Percentiles rank a stretch among this genome's conserved stretches.
Conservation (phyloP, 2,888 invertebrate species). For the Ernsta delagoae region DNA sequence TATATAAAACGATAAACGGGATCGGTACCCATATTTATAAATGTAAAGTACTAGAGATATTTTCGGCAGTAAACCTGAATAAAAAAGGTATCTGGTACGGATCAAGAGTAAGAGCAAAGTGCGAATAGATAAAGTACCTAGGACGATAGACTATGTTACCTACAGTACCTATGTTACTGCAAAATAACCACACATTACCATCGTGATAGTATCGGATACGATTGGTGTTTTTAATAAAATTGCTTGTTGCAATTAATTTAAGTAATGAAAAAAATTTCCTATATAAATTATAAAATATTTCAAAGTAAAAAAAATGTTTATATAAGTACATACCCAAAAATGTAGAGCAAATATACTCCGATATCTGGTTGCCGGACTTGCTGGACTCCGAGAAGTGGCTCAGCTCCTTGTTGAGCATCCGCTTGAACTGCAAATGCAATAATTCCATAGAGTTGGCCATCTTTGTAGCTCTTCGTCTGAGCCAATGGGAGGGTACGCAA, state of each 20-base stretch:
- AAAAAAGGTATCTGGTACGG: not conserved
- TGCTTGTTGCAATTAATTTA: too few species aligned
- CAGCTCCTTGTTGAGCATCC: constrained; percentile 99
- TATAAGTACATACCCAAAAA: constrained; percentile 94
- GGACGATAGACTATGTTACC: too few species aligned
- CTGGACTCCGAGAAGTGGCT: constrained; percentile 99
- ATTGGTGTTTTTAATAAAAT: too few species aligned
- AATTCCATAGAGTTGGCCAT: constrained; percentile 78
- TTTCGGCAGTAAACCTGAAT: not conserved
- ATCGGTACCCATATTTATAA: not conserved
- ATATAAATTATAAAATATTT: not conserved
- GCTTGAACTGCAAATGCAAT: constrained; percentile 94
- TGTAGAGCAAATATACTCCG: constrained; percentile 99
- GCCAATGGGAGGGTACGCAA: constrained; percentile 68
- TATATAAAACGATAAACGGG: constrained; percentile 1
- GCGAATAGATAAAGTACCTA: not conserved
- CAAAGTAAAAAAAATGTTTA: constrained; percentile 7
- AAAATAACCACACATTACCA: not conserved
- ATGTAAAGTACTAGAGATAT: not conserved
- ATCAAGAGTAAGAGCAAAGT: not conserved
- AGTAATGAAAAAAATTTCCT: not conserved
- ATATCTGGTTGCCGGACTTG: constrained; percentile 99
- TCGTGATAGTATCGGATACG: not conserved
- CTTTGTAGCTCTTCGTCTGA: constrained; percentile 64
- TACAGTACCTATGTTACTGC: not conserved